Percentiles rank a stretch among this genome's conserved stretches.
Conservation (phyloP, 1,140 invertebrate genomes). For the Wiebesia pumilae region DNA sequence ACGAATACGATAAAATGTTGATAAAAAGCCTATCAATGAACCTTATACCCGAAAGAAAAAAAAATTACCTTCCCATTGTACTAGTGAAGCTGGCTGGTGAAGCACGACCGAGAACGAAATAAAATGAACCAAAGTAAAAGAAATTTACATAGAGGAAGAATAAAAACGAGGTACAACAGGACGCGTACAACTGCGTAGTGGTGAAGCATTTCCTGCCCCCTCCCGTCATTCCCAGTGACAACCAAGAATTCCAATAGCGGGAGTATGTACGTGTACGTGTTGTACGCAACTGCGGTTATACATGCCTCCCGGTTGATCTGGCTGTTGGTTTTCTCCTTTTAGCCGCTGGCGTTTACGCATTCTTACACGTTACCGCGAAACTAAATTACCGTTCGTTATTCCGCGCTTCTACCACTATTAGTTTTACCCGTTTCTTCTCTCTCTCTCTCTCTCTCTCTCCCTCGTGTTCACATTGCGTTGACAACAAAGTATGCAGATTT, state of each 20-base stretch:
- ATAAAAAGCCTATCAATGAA: too few relatives aligned
- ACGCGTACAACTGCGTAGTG: background rate
- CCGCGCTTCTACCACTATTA: background rate
- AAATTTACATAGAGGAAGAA: background rate
- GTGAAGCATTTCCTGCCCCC: background rate
- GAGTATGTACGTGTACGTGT: background rate
- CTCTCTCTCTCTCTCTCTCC: background rate
- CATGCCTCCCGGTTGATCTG: background rate
- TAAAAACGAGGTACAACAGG: background rate
- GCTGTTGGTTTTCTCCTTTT: constrained; percentile 28
- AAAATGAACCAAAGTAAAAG: background rate
- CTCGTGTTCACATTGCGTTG: background rate
- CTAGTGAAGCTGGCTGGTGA: too few relatives aligned
- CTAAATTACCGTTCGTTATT: constrained; percentile 34
- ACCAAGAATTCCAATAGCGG: constrained; percentile 42
- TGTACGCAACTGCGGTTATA: constrained; percentile 2
- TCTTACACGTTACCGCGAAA: constrained; percentile 40
- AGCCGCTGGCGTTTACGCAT: constrained; percentile 14
- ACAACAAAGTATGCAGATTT: background rate
- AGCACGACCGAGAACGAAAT: background rate
- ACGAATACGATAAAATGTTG: too few relatives aligned
- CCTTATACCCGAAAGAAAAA: too few relatives aligned
- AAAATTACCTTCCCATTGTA: background rate
- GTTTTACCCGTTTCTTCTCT: background rate
- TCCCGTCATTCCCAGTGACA: background rate